phyloP scores from a whole-genome alignment of 23 tunicate genomes.

The Trididemnum miniatum region DNA sequence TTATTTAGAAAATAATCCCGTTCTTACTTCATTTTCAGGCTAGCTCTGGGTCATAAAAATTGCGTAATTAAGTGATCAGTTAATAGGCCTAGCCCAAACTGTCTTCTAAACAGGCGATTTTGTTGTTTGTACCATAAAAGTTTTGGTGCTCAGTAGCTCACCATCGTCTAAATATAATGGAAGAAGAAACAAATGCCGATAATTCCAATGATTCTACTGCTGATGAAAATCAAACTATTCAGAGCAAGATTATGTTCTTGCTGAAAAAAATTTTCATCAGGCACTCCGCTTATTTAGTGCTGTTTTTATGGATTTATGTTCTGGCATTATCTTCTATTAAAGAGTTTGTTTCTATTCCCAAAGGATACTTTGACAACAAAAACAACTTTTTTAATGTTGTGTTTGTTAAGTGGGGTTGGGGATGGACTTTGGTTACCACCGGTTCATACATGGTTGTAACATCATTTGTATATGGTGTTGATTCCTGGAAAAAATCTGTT shows the following conservation, averaged over 20 bases:
- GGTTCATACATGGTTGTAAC: slow-evolving; percentile 64
- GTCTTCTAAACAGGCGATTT: no score
- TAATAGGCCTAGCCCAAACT: no score
- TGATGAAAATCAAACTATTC: no score
- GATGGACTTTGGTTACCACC: slow-evolving; percentile 54
- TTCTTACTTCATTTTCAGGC: no score
- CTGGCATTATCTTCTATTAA: slow-evolving; percentile 21
- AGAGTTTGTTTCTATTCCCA: slow-evolving; percentile 29
- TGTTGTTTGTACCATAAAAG: no score
- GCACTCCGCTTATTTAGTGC: slow-evolving; percentile 15
- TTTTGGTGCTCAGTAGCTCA: no score
- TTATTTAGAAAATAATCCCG: no score
- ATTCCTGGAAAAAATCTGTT: slow-evolving; percentile 53
- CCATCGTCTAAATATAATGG: no score
- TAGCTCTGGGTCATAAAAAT: no score
- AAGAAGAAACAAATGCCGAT: no score
- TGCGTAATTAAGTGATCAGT: no score
- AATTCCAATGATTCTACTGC: no score
- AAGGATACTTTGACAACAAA: slow-evolving; percentile 41
- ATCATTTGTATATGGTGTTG: slow-evolving; percentile 70
- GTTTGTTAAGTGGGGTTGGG: slow-evolving; percentile 82
- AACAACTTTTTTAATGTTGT: slow-evolving; percentile 53
- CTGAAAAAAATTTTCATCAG: neutral
- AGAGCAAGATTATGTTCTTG: neutral
- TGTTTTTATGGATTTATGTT: slow-evolving; percentile 12